Percentiles rank a stretch among this genome's conserved stretches.
These are phyloP conservation scores for Sardina pilchardus DNA, from an alignment of 2,113 vertebrate species.

Conservation along the genomic window DNA sequence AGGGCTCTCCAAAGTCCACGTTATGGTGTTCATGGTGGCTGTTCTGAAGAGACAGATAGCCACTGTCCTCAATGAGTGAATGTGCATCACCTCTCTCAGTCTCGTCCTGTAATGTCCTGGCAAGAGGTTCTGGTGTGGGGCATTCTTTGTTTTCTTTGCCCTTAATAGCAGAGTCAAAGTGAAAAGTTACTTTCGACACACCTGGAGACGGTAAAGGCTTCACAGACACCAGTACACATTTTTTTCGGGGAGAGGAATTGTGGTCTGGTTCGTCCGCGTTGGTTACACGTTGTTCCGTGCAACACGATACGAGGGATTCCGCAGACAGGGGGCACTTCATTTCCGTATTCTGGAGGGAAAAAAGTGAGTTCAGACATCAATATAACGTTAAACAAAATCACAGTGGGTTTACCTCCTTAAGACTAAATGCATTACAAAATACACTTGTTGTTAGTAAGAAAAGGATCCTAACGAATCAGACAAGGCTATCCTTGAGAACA, in stretches of 20 bases:
- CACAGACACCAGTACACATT: neutral
- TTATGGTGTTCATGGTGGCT: conserved; percentile 58
- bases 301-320: neutral
- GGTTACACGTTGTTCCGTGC: conserved; percentile 42
- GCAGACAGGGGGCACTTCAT: conserved; percentile 59
- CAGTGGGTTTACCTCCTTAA: no score
- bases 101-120: conserved; percentile 41
- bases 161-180: conserved; percentile 12
- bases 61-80: conserved; percentile 73
- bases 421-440: no score
- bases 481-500: no score
- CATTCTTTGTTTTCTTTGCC: conserved; percentile 66
- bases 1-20: conserved; percentile 19
- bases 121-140: conserved; percentile 22
- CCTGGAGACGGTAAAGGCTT: neutral
- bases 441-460: no score
- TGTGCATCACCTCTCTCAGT: neutral
- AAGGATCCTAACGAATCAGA: no score
- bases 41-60: conserved; percentile 70
- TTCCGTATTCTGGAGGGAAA: neutral
- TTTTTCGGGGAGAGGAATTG: conserved; percentile 1
- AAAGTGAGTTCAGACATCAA: neutral
- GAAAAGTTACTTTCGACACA: conserved; percentile 15
- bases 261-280: neutral
- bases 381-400: neutral